Conservation (phyloP, 2,797 vertebrate species). For the Pygocentrus nattereri region DNA sequence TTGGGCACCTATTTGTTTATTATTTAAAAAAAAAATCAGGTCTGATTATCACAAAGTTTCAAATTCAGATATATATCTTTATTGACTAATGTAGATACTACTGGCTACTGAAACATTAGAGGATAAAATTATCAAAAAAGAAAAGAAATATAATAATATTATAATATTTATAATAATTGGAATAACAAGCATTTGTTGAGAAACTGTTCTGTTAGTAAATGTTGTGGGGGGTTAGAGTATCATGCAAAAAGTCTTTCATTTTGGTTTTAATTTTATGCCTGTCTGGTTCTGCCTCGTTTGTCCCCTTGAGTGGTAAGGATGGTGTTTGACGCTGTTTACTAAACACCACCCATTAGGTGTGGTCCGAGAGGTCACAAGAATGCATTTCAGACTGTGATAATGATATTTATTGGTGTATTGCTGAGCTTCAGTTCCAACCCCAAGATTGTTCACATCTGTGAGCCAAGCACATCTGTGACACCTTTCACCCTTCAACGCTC, state of each 20-base stretch:
- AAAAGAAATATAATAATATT: too few relatives aligned
- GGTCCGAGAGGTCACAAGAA: not conserved
- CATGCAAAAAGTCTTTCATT: too few relatives aligned
- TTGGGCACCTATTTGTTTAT: not conserved
- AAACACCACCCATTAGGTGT: not conserved
- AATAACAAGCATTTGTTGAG: too few relatives aligned
- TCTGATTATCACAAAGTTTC: not conserved
- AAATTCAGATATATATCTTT: too few relatives aligned
- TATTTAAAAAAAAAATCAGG: too few relatives aligned
- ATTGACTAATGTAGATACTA: too few relatives aligned
- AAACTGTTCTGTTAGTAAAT: too few relatives aligned
- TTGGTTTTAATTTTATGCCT: not conserved
- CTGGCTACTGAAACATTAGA: too few relatives aligned
- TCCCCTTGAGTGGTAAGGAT: not conserved
- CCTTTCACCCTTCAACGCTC: constrained; percentile 16
- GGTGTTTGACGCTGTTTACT: not conserved
- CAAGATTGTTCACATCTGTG: constrained; percentile 16
- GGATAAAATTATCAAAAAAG: too few relatives aligned
- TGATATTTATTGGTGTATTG: not conserved
- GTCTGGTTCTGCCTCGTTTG: not conserved
- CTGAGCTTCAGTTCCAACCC: constrained; percentile 4
- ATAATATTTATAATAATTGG: too few relatives aligned
- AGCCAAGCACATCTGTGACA: constrained; percentile 24
- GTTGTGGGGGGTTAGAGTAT: too few relatives aligned
- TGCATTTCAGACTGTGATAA: not conserved